Percentiles rank a stretch among this genome's conserved stretches.
Conservation (phyloP, 1,140 invertebrate species). For the Penaeus indicus region DNA sequence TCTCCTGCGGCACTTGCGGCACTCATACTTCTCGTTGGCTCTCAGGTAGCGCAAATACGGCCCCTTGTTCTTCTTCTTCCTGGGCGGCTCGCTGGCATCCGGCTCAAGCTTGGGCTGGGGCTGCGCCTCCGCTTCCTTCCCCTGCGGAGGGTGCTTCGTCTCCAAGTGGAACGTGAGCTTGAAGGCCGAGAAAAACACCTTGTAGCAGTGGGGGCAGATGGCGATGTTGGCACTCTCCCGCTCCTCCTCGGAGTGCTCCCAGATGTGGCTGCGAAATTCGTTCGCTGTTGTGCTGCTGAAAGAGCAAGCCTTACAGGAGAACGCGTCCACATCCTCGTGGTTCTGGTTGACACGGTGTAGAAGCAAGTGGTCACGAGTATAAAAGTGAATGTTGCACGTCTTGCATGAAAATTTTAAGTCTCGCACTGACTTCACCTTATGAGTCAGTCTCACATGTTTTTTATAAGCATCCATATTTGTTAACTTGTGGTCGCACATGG, state of each 20-base stretch:
- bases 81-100: slow-evolving; percentile 1
- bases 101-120: slow-evolving; percentile 36
- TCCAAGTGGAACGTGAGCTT: slow-evolving; percentile 56
- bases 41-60: slow-evolving; percentile 61
- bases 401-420: slow-evolving; percentile 60
- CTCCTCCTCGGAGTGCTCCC: slow-evolving; percentile 60
- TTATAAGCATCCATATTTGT: slow-evolving; percentile 64
- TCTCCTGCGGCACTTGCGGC: slow-evolving; percentile 52
- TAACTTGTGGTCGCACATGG: slow-evolving; percentile 53
- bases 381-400: slow-evolving; percentile 62
- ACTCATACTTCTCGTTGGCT: slow-evolving; percentile 62
- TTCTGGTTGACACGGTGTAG: slow-evolving; percentile 65
- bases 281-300: slow-evolving; percentile 46
- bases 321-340: slow-evolving; percentile 58
- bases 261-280: slow-evolving; percentile 59
- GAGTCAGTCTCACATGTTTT: slow-evolving; percentile 63
- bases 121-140: slow-evolving; percentile 21
- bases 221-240: slow-evolving; percentile 61
- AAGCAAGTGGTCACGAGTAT: slow-evolving; percentile 60
- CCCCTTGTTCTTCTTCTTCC: slow-evolving; percentile 62
- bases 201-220: slow-evolving; percentile 61
- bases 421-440: slow-evolving; percentile 60
- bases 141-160: slow-evolving; percentile 39
- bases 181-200: slow-evolving; percentile 64
- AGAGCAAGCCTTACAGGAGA: slow-evolving; percentile 58